Base-by-base conservation (phyloP, 2,888 invertebrate species). In the Netelia melanura region DNA sequence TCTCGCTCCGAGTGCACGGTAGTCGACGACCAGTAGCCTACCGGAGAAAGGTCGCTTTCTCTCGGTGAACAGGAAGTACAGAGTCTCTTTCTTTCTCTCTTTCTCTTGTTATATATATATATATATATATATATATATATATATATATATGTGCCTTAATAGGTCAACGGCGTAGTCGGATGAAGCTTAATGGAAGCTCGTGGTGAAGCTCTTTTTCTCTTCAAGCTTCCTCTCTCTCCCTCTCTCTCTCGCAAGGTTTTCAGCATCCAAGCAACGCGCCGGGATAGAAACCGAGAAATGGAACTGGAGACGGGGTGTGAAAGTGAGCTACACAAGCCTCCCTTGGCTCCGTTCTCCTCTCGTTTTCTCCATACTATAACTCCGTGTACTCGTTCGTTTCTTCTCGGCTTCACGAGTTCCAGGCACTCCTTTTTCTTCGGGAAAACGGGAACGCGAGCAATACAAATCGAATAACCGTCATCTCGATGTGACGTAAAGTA, bases 181-280 rank as follows among this genome's bases (percentile, higher is more conserved):
- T 82, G 86, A 84, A 87, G 85, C 86, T 88, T 88, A 87, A 88
- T 88, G 87, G 88, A 88, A 86, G 79, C 87, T 86, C 75, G 87
- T 82, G 75, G 82, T 44, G 85, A 82, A 67, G 64, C 61, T 79
- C 83, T 86, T 85, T 84, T 87, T 83, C 85, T 82, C 67, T 64
- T 79, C 52, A 52, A 54, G 72, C 78, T 81, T 67, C 61, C 76
- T 48, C 78, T 70, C 65, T n/a, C 30, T 14, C 38, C 14, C 38
- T 61, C 23, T 23, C 21, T 61, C 38, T 38, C 68, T 70, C 61
- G 38, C 68, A 48, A 38, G 30, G 70, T 58, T 54, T 81, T 25
- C 48, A 67, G 68, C 65, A 75, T 64, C 58, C 67, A 75, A 71
- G 67, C 25, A 79, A 79, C 70, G 23, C 67, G 48, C n/a, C 44